phyloP scores from a whole-genome alignment of 2,113 vertebrate species.

The Cinclus cinclus region DNA sequence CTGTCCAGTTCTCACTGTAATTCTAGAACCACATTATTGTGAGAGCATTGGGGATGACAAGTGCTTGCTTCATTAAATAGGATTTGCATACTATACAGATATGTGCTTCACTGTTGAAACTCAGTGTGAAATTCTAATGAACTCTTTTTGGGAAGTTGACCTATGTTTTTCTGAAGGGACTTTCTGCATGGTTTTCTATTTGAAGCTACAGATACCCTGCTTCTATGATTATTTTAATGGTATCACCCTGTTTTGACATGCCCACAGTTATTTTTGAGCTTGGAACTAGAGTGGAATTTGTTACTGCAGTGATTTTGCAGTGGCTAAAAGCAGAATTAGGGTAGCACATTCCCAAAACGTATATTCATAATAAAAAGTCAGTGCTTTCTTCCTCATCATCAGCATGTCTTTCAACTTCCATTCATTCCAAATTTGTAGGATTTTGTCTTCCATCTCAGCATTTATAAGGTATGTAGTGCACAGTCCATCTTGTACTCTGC shows the following conservation, averaged over 20 bases:
- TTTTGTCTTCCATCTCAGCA: neutral
- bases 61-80: neutral
- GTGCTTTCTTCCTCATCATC: neutral
- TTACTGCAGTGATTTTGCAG: neutral
- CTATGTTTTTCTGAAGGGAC: neutral
- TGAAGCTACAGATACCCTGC: neutral
- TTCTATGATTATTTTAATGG: neutral
- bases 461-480: neutral
- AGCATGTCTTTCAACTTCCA: neutral
- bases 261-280: neutral
- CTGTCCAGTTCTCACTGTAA: neutral
- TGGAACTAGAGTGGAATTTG: neutral
- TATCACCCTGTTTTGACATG: neutral
- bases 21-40: neutral
- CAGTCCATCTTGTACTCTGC: neutral
- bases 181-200: neutral
- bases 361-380: neutral
- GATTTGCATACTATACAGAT: neutral
- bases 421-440: neutral
- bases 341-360: rapidly evolving
- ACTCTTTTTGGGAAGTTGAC: neutral
- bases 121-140: neutral
- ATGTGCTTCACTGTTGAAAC: neutral
- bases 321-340: neutral
- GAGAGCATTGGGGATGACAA: neutral